A percentile compares a stretch with the other conserved stretches of the same genome.
These are phyloP conservation scores for Lamellibrachia luymesi DNA, from an alignment of 1,140 invertebrate genomes.

Conservation along the genomic window DNA sequence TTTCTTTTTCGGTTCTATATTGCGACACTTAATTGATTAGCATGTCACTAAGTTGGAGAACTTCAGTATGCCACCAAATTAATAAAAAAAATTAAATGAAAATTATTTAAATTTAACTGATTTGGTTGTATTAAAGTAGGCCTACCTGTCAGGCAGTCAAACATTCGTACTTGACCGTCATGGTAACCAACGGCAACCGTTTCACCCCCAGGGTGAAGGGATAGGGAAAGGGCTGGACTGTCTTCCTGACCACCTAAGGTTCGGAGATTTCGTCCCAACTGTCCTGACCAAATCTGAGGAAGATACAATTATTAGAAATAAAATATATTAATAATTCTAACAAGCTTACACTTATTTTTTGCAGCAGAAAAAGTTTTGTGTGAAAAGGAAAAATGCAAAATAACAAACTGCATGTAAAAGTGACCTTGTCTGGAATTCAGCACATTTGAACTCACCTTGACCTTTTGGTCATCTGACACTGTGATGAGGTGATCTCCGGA, in stretches of 20 bases:
- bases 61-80: too few species aligned
- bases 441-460: constrained; percentile 40
- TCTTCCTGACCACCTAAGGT: constrained; percentile 35
- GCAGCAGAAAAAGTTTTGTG: neutral
- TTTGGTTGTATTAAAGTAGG: too few species aligned
- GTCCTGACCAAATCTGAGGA: constrained; percentile 51
- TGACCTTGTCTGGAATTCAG: neutral
- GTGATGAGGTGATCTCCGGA: constrained; percentile 49
- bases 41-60: too few species aligned
- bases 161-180: constrained; percentile 39
- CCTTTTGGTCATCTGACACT: constrained; percentile 53
- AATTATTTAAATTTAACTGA: neutral
- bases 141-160: neutral
- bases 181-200: constrained; percentile 50
- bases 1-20: too few species aligned
- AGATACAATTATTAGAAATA: constrained; percentile 2
- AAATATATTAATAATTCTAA: neutral
- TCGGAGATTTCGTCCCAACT: constrained; percentile 42
- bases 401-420: neutral
- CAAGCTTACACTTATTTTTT: neutral
- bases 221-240: constrained; percentile 39
- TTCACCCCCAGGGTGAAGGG: constrained; percentile 37
- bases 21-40: too few species aligned
- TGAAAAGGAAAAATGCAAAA: neutral
- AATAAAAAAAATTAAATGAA: too few species aligned